Conservation (phyloP, 2,888 invertebrate species). For the Lepidocyrtoides sp. region DNA sequence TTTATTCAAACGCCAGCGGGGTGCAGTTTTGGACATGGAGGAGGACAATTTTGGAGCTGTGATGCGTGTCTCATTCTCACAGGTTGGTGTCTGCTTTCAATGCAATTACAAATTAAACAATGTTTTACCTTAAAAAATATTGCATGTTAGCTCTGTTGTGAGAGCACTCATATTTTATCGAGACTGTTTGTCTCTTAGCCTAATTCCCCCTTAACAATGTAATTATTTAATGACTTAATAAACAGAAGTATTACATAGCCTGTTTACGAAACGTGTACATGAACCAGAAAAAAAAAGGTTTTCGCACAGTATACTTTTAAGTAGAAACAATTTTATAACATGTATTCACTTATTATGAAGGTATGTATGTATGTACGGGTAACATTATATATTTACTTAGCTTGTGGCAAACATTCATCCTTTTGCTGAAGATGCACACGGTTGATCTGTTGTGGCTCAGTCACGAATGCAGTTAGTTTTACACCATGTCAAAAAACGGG, state of each 20-base stretch:
- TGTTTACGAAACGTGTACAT: neutral
- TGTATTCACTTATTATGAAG: too few relatives aligned
- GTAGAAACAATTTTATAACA: neutral
- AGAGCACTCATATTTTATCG: neutral
- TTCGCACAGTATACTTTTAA: neutral
- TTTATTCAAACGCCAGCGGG: neutral
- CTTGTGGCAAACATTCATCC: conserved; percentile 27
- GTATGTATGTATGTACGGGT: conserved; percentile 13
- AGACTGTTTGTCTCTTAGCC: neutral
- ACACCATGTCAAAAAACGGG: conserved; percentile 74
- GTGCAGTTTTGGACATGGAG: neutral
- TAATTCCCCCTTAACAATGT: conserved; percentile 1
- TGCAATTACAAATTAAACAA: neutral
- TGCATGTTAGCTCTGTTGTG: neutral
- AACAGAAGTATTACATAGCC: neutral
- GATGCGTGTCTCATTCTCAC: neutral
- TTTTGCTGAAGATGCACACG: conserved; percentile 49
- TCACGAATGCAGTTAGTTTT: conserved; percentile 74
- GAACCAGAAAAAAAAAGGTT: conserved; percentile 28
- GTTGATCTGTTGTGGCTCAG: conserved; percentile 43
- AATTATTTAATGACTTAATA: conserved; percentile 65
- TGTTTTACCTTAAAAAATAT: neutral
- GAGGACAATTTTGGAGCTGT: neutral
- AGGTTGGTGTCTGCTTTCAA: neutral
- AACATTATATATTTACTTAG: neutral